Evolutionary conservation across 2,888 invertebrate genomes (phyloP), one percentile per base, ranked within the genome.

Genomic region (Phorcus lineatus): DNA sequence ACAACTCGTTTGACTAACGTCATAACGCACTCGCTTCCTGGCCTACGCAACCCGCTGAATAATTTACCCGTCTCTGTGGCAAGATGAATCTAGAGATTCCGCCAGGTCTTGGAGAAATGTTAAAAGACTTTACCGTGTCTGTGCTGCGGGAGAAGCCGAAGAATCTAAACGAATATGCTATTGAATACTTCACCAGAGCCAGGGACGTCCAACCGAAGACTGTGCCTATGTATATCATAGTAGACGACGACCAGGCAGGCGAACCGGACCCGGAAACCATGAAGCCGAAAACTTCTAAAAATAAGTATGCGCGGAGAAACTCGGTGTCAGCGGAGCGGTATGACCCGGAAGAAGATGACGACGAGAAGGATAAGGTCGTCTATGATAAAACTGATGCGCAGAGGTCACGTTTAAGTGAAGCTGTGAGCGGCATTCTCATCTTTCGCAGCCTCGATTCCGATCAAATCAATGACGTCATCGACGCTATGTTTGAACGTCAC

Each of bases 141-240:
- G 92, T 92, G 6, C 86, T 93, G 52, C 82, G 91, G 17, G 90
- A 92, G 74, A 84, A 89, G 47, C 93, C 92, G 0, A 79, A 80
- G 6, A 89, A 92, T 81, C 86, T 93, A n/a, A 89, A 90, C 79
- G 91, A 92, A 31, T 93, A 91, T 80, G 92, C 93, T 13, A 91
- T 90, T 24, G 91, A 91, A 67, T 92, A 92, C 84, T 93, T 93
- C 84, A 88, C 90, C 17, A 88, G 90, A 57, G 82, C 87, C 1
- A 85, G 90, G 6, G 91, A 92, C 77, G 89, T 86, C 70, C 86
- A 85, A 11, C 88, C 90, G 1, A 90, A 90, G 74, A 79, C 88
- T 3, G 88, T 92, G 11, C 92, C 92, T 17, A 92, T 93, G 92
- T 93, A 93, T 84, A 91, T 92, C 11, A 91, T 92, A n/a, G 92